Base-by-base conservation (phyloP, 2,888 invertebrate genomes). In the Odontocolon sp. region DNA sequence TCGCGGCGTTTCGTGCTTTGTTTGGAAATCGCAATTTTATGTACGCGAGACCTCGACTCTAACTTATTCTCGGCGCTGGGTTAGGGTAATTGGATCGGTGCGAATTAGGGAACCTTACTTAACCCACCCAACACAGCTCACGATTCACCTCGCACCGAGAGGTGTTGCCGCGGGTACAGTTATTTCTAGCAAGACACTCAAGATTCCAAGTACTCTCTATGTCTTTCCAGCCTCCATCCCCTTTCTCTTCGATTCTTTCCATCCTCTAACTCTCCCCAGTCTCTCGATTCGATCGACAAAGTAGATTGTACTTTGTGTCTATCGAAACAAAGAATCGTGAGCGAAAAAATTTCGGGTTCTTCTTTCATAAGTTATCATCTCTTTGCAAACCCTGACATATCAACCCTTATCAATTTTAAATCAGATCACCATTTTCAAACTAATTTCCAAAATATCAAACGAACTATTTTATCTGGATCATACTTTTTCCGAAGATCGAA, bases 71-170 rank as follows among this genome's bases (percentile, higher is more conserved):
- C 80, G 74, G 79, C 82, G 80, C 54, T 56, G 66, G 71, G 73
- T 85, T 83, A 82, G 79, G 82, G 83, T 87, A 87, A 87, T 87
- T 87, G 85, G 86, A 87, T 87, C 85, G 83, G 80, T 81, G 80
- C 80, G 84, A 86, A 87, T 87, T 86, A 86, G 83, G 79, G 80
- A 81, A 80, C 82, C 82, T 85, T 82, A 81, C 71, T 75, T 71
- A 68, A 67, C 74, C 70, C 52, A 42, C 16, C 38, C 26, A n/a
- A 23, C 6, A 18, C 36, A 6, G 50, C 26, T 26, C 50, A 8
- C 50, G 50, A n/a, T 45, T 50, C 50, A 11, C 50, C 11, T 26
- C 23, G 11, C 26, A 26, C 23, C 50, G 50, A 26, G 50, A 50
- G 50, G 50, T 50, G 50, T 50, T 50, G 21, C 45, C 23, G 23